A percentile compares a stretch with the other conserved stretches of the same genome.
phyloP scores from a whole-genome alignment of 1,140 invertebrate genomes.

The Laupala kohalensis region DNA sequence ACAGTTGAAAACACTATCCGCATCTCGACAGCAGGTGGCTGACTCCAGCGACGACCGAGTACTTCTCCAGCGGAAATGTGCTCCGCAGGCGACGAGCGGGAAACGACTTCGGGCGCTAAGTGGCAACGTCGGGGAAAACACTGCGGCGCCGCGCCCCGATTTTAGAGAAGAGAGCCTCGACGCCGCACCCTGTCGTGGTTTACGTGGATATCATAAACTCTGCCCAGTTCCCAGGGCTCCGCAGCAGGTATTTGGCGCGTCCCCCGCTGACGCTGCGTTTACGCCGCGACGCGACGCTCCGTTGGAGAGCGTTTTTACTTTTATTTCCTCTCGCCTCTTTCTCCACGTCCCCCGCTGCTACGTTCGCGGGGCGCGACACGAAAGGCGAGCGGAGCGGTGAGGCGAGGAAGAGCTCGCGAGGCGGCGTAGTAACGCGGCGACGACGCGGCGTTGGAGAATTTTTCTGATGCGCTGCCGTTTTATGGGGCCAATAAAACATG shows the following conservation, averaged over 20 bases:
- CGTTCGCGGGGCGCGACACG: too few relatives aligned
- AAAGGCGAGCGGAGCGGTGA: neutral
- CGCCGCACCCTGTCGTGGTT: neutral
- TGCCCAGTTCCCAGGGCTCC: neutral
- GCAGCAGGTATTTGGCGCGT: neutral
- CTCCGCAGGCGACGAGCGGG: neutral
- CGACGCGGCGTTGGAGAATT: neutral
- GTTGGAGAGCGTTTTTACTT: neutral
- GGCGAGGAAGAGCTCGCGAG: neutral
- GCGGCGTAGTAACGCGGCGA: neutral
- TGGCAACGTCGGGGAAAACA: too few relatives aligned
- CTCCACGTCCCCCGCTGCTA: neutral
- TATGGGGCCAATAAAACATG: neutral
- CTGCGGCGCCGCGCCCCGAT: too few relatives aligned
- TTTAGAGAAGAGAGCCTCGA: too few relatives aligned
- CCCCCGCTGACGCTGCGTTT: neutral
- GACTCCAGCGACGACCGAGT: neutral
- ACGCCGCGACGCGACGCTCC: neutral
- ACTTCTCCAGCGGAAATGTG: neutral
- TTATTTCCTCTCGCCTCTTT: neutral
- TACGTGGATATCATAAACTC: neutral
- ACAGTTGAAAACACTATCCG: too few relatives aligned
- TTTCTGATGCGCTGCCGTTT: neutral
- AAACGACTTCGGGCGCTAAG: too few relatives aligned
- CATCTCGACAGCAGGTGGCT: too few relatives aligned